Percentiles rank a stretch among this genome's conserved stretches.
phyloP scores from a whole-genome alignment of 2,888 invertebrate genomes.

The Nudaria mundana region DNA sequence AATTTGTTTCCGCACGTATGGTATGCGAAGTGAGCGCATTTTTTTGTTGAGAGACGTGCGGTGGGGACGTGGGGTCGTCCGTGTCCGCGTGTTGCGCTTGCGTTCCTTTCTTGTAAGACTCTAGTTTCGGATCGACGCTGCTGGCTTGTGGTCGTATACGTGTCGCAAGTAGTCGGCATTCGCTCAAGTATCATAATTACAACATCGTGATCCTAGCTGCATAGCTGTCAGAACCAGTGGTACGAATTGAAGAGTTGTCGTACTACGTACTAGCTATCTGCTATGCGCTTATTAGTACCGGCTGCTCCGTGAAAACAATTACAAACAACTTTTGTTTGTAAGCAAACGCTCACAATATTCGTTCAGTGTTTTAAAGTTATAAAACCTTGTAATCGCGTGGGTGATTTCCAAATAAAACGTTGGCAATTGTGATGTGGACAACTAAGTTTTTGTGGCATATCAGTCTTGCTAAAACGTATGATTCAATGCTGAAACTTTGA shows the following conservation, averaged over 20 bases:
- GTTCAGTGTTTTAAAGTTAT: conserved; percentile 58
- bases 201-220: conserved; percentile 28
- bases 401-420: conserved; percentile 66
- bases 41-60: conserved; percentile 39
- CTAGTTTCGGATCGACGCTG: conserved; percentile 56
- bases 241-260: conserved; percentile 34
- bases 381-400: conserved; percentile 67
- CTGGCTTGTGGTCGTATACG: conserved; percentile 49
- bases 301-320: conserved; percentile 36
- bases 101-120: conserved; percentile 54
- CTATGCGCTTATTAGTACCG: conserved; percentile 44
- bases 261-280: too few relatives aligned
- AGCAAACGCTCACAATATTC: conserved; percentile 50
- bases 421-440: conserved; percentile 55
- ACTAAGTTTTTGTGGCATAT: conserved; percentile 50
- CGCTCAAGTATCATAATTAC: conserved; percentile 16
- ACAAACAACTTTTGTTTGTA: conserved; percentile 63
- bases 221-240: conserved; percentile 9
- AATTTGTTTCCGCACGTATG: conserved; percentile 34
- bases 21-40: conserved; percentile 31
- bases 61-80: conserved; percentile 49
- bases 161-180: conserved; percentile 23
- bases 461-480: conserved; percentile 27
- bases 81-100: conserved; percentile 40
- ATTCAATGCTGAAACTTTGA: conserved; percentile 23